Percentiles rank a stretch among this genome's conserved stretches.
Conservation (phyloP, 2,113 vertebrate genomes). For the Petrocephalus microphthalmus region DNA sequence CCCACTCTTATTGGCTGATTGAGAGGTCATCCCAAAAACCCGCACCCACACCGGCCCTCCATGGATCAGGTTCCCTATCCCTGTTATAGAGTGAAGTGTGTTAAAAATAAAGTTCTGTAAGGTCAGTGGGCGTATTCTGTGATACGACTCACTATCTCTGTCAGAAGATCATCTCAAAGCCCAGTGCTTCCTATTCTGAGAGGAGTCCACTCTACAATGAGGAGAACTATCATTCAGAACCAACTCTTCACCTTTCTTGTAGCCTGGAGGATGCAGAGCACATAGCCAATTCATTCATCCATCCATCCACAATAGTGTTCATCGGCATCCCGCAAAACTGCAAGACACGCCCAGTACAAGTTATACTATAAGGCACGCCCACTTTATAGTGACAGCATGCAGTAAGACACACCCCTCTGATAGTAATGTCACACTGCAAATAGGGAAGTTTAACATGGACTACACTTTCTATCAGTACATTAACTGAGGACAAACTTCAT, state of each 20-base stretch:
- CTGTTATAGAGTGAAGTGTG: not conserved
- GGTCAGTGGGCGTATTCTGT: not conserved
- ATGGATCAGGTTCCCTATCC: too few relatives aligned
- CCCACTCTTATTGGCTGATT: too few relatives aligned
- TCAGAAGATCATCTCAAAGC: not conserved
- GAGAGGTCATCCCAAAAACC: too few relatives aligned
- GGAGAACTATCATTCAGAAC: not conserved
- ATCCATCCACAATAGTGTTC: not conserved
- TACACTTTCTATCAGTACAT: not conserved
- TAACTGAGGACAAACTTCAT: not conserved
- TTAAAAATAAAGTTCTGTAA: not conserved
- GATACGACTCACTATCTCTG: not conserved
- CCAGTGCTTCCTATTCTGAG: not conserved
- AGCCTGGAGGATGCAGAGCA: not conserved
- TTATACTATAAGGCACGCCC: not conserved
- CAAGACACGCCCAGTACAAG: not conserved
- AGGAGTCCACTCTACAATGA: not conserved
- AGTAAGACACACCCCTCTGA: too few relatives aligned
- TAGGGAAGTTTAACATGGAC: not conserved
- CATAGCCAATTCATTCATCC: not conserved
- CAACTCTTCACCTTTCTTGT: not conserved
- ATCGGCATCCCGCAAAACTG: not conserved
- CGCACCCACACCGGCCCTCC: too few relatives aligned
- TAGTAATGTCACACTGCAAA: not conserved
- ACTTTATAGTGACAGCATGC: not conserved